Evolutionary conservation across 2,888 invertebrate genomes (phyloP), one percentile per base, ranked within the genome.

Genomic region (Encarsia formosa): DNA sequence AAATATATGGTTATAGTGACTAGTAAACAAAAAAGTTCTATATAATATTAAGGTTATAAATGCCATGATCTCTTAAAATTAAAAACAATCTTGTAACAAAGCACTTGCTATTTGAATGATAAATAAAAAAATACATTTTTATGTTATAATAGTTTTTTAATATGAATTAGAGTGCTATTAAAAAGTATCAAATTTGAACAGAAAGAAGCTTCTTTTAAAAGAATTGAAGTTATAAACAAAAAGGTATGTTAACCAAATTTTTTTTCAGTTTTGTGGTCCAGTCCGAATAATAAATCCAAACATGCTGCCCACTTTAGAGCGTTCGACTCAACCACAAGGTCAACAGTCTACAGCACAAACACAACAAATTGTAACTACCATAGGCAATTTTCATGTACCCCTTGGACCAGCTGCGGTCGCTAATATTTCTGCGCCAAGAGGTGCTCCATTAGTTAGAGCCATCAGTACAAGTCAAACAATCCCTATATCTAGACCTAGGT

Each of bases 381-480:
- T 72, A 47, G 66, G 70, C 39, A 73, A 73, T 9, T 77, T 76
- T 61, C 77, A 77, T 63, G 75, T 77, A 40, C 76, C 77, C 6
- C 65, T 77, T 59, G 87, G 87, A 2, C 81, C 87, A 15, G 87
- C 87, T 0, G 86, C 86, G 11, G 87, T 87, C 3, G 87, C 87
- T 0, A 87, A 85, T 58, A 79, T 88, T 18, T 83, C 87, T 11
- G 83, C 86, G 6, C 83, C 87, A 1, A 80, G 87, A 49, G 80
- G 83, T 13, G 81, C 82, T 22, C 73, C 73, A 19, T 71, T 73
- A 39, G 71, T 73, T 19, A 63, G 71, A 56, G 69, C 73, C 2
- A 67, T 64, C 46, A 67, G 61, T 43, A 59, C 67, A 11, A 69
- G 69, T 31, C 73, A 72, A 59, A 59, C 66, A 26, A 65, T 71